Conservation (phyloP, 2,888 invertebrate genomes). For the Chirona hameri region DNA sequence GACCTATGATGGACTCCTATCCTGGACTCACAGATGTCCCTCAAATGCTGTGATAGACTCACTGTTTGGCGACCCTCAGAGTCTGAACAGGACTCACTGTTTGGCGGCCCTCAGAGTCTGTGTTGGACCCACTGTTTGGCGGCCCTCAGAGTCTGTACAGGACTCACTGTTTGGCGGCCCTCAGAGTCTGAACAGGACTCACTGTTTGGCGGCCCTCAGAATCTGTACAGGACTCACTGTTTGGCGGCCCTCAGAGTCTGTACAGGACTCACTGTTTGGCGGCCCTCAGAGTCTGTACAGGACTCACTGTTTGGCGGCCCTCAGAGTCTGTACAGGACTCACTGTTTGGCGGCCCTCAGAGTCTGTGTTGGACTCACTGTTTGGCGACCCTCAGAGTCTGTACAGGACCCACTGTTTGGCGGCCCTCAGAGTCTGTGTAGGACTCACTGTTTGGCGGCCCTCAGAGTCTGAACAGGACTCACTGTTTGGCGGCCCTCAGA, state of each 20-base stretch:
- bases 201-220: constrained; percentile 61
- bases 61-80: constrained; percentile 57
- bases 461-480: too few species aligned
- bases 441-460: constrained; percentile 62
- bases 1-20: too few species aligned
- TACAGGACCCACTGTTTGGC: too few species aligned
- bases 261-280: too few species aligned
- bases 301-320: constrained; percentile 62
- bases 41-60: too few species aligned
- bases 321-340: constrained; percentile 65
- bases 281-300: constrained; percentile 64
- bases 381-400: constrained; percentile 63
- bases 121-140: too few species aligned
- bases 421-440: constrained; percentile 61
- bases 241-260: constrained; percentile 63
- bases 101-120: constrained; percentile 63
- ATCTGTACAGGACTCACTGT: too few species aligned
- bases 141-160: constrained; percentile 64
- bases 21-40: too few species aligned
- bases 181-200: too few species aligned
- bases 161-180: constrained; percentile 62
- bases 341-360: constrained; percentile 61
- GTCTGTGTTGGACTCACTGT: too few species aligned
- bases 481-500: constrained; percentile 61
- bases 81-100: too few species aligned